Percentiles rank a stretch among this genome's conserved stretches.
Conservation (phyloP, 2,888 invertebrate species). For the Zaprionus lineosus region DNA sequence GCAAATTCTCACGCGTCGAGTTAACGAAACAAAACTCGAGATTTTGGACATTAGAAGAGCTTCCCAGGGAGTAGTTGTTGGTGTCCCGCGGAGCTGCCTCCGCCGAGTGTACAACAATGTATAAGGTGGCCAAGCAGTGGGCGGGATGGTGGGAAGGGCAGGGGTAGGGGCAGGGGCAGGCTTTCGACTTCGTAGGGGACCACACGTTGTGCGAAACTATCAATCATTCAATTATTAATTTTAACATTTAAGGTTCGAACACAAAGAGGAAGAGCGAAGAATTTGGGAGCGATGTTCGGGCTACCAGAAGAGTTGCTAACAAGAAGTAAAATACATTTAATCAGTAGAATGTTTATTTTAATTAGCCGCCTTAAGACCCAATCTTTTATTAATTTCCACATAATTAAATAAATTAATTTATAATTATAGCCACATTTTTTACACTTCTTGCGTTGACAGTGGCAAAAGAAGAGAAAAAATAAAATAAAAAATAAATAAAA, state of each 20-base stretch:
- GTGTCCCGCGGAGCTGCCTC: conserved; percentile 44
- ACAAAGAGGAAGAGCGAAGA: too few species aligned
- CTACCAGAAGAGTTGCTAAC: conserved; percentile 34
- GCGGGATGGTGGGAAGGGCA: not conserved
- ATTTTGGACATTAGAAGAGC: conserved; percentile 2
- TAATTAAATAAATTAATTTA: conserved; percentile 35
- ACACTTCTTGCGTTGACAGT: conserved; percentile 19
- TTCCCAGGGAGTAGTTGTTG: conserved; percentile 39
- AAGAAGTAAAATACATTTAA: conserved; percentile 36
- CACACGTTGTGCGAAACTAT: conserved; percentile 48
- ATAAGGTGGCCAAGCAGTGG: not conserved
- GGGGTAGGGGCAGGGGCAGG: not conserved
- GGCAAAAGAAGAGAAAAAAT: not conserved
- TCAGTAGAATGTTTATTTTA: conserved; percentile 46
- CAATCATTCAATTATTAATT: conserved; percentile 52
- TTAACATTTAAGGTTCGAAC: conserved; percentile 11
- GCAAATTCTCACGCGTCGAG: conserved; percentile 41
- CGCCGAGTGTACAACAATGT: conserved; percentile 18
- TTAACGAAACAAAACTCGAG: not conserved
- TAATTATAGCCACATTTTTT: conserved; percentile 3
- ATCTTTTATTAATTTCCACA: not conserved
- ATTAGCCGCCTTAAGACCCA: conserved; percentile 28
- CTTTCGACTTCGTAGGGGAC: too few species aligned
- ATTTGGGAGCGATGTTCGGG: not conserved
- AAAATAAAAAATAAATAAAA: not conserved